phyloP scores from a whole-genome alignment of 37 sponge, comb jelly and placozoan species.

The Chondrilla cf. caribensis region DNA sequence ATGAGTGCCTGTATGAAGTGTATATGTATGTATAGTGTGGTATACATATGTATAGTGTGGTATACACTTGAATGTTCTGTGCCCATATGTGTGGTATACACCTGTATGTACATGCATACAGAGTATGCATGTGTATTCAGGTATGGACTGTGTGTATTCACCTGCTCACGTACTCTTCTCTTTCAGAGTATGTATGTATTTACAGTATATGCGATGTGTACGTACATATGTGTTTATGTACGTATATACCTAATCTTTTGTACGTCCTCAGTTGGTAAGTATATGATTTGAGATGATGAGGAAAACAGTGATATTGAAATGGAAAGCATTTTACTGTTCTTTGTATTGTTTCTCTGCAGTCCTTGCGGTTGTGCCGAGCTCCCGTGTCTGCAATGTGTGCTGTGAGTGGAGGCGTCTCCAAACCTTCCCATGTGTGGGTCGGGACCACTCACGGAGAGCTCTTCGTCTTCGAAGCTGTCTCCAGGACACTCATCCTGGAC shows the following conservation, averaged over 20 bases:
- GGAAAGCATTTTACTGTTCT: no score
- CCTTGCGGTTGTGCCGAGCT: conserved; percentile 28
- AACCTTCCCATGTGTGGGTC: conserved; percentile 38
- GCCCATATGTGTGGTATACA: not conserved
- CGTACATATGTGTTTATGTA: not conserved
- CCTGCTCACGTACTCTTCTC: no score
- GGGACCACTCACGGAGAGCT: conserved; percentile 66
- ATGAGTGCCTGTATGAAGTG: not conserved
- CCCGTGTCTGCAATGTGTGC: conserved; percentile 64
- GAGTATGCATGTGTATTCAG: not conserved
- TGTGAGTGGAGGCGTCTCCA: conserved; percentile 17
- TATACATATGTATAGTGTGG: not conserved
- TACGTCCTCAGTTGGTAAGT: no score
- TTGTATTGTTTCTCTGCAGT: conserved; percentile 12
- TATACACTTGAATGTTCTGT: not conserved
- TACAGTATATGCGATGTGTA: no score
- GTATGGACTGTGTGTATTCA: no score
- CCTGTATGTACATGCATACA: not conserved
- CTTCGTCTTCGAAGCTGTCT: conserved; percentile 47
- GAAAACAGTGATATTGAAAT: no score
- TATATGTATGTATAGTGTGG: not conserved
- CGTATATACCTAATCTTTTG: not conserved
- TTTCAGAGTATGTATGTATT: no score
- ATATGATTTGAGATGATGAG: no score
- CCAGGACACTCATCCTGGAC: conserved; percentile 37